These are phyloP conservation scores for Drosophila bocqueti DNA, from an alignment of 1,140 invertebrate species.

Conservation along the genomic window DNA sequence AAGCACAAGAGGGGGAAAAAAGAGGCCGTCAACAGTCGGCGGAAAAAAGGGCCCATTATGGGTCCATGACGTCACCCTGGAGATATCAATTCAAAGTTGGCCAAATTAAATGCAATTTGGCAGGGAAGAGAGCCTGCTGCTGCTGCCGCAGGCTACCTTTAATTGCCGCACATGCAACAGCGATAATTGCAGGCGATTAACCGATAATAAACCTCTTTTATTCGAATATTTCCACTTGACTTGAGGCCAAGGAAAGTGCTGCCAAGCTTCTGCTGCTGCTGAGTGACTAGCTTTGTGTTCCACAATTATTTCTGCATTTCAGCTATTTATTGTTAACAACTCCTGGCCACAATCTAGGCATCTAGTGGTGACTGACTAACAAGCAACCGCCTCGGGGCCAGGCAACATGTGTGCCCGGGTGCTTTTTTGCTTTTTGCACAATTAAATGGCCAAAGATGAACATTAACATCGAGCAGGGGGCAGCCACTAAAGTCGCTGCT, in stretches of 20 bases:
- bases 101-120: constrained; percentile 20
- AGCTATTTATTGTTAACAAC: background rate
- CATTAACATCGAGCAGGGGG: constrained; percentile 4
- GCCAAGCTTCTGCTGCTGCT: too few relatives aligned
- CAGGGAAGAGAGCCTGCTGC: background rate
- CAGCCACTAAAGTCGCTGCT: constrained; percentile 2
- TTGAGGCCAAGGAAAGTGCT: background rate
- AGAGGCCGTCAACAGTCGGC: constrained; percentile 9
- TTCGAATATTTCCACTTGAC: background rate
- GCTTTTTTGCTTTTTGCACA: background rate
- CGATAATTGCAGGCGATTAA: background rate
- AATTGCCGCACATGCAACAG: background rate
- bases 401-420: background rate
- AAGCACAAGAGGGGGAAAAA: background rate
- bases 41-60: background rate
- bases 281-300: background rate
- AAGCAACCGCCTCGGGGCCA: background rate
- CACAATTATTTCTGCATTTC: background rate
- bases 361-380: background rate
- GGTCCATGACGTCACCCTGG: background rate
- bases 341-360: background rate
- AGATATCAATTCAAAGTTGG: constrained; percentile 16
- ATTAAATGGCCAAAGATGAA: constrained; percentile 16
- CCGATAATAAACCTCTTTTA: background rate
- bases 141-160: background rate